phyloP scores from a whole-genome alignment of 2,888 invertebrate genomes.

The Maniola hyperantus region DNA sequence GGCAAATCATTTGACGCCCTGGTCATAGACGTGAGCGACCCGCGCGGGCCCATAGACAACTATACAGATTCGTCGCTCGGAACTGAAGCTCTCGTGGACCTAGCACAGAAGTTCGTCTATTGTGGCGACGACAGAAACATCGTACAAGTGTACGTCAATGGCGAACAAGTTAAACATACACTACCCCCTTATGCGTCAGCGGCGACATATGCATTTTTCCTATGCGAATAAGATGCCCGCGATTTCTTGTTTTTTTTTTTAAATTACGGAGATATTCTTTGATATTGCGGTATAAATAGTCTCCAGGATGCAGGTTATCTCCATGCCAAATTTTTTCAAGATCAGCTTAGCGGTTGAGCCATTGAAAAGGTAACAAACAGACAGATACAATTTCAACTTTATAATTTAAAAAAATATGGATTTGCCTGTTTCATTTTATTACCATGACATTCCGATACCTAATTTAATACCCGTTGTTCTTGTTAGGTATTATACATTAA shows the following conservation, averaged over 20 bases:
- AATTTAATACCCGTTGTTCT: neutral
- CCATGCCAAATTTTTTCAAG: neutral
- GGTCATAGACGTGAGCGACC: slow-evolving; percentile 85
- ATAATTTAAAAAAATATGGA: neutral
- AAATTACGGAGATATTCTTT: too few relatives aligned
- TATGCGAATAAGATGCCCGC: neutral
- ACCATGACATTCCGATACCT: neutral
- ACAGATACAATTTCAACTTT: neutral
- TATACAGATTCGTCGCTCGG: slow-evolving; percentile 56
- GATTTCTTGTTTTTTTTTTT: neutral
- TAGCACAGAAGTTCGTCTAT: slow-evolving; percentile 90
- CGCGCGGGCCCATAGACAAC: slow-evolving; percentile 76
- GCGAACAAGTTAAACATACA: slow-evolving; percentile 66
- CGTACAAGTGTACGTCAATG: slow-evolving; percentile 88
- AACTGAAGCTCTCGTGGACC: slow-evolving; percentile 78
- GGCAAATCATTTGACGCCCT: slow-evolving; percentile 96
- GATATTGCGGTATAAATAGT: too few relatives aligned
- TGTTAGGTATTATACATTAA: neutral
- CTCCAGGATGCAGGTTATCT: too few relatives aligned
- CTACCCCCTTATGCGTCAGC: neutral
- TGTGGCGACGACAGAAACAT: slow-evolving; percentile 94
- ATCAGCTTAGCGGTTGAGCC: neutral
- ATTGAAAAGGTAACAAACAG: neutral
- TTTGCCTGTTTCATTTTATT: neutral
- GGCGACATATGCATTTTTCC: neutral